Evolutionary conservation across 2,113 vertebrate species (phyloP), one percentile per base, ranked within the genome.

Genomic region (Amphiprion percula): DNA sequence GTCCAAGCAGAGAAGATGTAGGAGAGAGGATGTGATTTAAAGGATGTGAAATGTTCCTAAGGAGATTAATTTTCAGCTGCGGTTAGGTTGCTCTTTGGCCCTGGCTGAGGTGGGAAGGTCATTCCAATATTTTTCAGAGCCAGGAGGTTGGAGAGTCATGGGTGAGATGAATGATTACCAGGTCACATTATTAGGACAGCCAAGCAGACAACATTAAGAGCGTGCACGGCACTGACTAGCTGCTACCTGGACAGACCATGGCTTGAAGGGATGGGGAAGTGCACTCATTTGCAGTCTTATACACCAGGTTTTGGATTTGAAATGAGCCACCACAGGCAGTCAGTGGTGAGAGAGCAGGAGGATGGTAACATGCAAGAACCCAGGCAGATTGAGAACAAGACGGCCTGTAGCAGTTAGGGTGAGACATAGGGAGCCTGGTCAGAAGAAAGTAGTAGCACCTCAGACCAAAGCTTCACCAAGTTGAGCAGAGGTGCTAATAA

Each of bases 91-190:
- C 70, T 68, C 47, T 68, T 80, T 70, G 63, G 70, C 62, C 73
- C 23, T 78, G 75, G 37, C 79, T 77, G 61, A 77, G 68, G 68
- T 77, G 11, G 50, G 59, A 70, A 89, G 84, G 85, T 87, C 80
- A 80, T 86, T 88, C 71, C 71, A 86, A 85, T 86, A 89, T 86
- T 80, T 88, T 88, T 81, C 47, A 50, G 75, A 83, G 77, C 79
- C 63, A 79, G 69, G 67, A 88, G 59, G 71, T 63, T 52, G 41
- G 49, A 60, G 65, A 73, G 46, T 74, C 74, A 60, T 79, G 79
- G 58, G 74, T 72, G 55, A 71, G 71, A 75, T 81, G 88, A 91
- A 37, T 79, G 74, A 90, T 90, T 87, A 91, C 79, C 76, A 46
- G 79, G 74, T 80, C 70, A 72, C 68, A 80, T 68, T 85, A 82